Evolutionary conservation across 2,113 vertebrate genomes (phyloP).

Genomic region (Microtus richardsoni): DNA sequence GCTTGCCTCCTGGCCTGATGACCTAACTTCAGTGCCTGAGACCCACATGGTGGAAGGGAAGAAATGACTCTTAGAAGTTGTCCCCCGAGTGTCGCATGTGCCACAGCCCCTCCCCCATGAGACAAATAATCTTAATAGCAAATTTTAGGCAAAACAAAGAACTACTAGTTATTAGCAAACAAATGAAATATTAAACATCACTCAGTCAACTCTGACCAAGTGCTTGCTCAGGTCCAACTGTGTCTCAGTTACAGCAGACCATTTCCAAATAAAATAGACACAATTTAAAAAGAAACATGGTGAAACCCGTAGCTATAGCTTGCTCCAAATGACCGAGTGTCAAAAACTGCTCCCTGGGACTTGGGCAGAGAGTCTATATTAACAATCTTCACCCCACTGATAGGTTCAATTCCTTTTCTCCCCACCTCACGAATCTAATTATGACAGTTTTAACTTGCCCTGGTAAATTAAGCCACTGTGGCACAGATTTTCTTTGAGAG

Average conservation of each 20-base stretch:
- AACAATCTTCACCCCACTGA: not conserved
- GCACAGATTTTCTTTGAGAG: slow-evolving; percentile 69
- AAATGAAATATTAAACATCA: not conserved
- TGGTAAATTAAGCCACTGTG: slow-evolving; percentile 73
- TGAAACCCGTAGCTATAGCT: not conserved
- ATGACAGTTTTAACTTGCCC: slow-evolving; percentile 79
- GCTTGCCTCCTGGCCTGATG: too few relatives aligned
- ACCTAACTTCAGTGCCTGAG: too few relatives aligned
- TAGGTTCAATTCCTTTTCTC: slow-evolving; percentile 65
- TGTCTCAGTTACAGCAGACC: not conserved
- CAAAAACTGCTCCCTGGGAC: not conserved
- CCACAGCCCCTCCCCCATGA: not conserved
- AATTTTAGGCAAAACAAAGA: not conserved
- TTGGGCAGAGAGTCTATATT: not conserved
- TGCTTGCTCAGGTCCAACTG: not conserved
- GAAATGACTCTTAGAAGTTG: not conserved
- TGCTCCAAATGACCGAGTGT: not conserved
- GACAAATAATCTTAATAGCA: not conserved
- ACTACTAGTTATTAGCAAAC: not conserved
- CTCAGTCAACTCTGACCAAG: not conserved
- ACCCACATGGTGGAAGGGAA: not conserved
- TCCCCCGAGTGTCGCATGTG: too few relatives aligned
- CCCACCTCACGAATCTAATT: slow-evolving; percentile 59
- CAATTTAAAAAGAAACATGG: not conserved
- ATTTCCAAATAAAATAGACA: slow-evolving; percentile 30